Conservation (phyloP, 1,140 invertebrate genomes). For the Cydia splendana region DNA sequence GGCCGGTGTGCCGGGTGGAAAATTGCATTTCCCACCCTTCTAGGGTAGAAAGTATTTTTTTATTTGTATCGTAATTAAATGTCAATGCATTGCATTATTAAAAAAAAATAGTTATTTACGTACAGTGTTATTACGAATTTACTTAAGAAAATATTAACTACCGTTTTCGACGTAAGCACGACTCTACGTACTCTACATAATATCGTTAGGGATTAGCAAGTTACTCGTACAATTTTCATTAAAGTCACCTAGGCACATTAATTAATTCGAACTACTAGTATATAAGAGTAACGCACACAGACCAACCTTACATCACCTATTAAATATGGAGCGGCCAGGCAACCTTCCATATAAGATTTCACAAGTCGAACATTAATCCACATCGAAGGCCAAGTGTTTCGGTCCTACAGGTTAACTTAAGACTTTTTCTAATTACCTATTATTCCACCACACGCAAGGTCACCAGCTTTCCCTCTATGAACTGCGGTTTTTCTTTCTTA, state of each 20-base stretch:
- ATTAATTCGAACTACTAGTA: background rate
- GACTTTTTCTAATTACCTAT: conserved; percentile 16
- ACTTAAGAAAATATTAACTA: background rate
- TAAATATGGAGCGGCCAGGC: conserved; percentile 32
- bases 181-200: background rate
- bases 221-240: background rate
- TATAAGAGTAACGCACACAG: background rate
- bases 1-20: too few relatives aligned
- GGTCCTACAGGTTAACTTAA: conserved; percentile 19
- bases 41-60: too few relatives aligned
- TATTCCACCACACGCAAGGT: conserved; percentile 11
- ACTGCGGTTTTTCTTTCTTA: conserved; percentile 19
- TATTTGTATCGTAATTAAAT: too few relatives aligned
- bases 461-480: conserved; percentile 14
- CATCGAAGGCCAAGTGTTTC: conserved; percentile 44
- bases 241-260: background rate
- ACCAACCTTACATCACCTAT: background rate
- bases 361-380: conserved; percentile 49
- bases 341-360: conserved; percentile 61
- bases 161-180: too few relatives aligned
- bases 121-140: too few relatives aligned
- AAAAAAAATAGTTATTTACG: too few relatives aligned
- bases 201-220: background rate
- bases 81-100: too few relatives aligned
- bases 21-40: too few relatives aligned